Evolutionary conservation across 2,888 invertebrate genomes (phyloP), one percentile per base, ranked within the genome.

Genomic region (Pyrochroa serraticornis): DNA sequence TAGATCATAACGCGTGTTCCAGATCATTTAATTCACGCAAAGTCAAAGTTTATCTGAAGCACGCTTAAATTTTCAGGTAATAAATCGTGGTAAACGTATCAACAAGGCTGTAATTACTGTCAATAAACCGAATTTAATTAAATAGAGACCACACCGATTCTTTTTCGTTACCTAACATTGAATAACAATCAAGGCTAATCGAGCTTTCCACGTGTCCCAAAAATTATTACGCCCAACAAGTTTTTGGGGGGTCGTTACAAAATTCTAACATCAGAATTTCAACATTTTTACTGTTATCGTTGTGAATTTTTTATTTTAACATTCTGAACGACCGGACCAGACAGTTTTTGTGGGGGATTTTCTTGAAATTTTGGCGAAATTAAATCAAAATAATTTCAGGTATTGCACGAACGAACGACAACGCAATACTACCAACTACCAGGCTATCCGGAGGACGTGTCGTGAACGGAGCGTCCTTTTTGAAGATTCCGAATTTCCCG

Each of bases 401-500:
- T 83, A 82, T 68, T 82, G 83, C 77, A 81, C 83, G 32, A 76
- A 79, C 36, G 82, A 82, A 68, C 73, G 82, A 39, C 78, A 80
- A 34, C 75, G 79, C 47, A 70, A 71, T 45, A 72, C 75, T 36
- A 74, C 79, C 5, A 82, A 80, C 61, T 85, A 83, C 69, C 80
- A 81, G 46, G 83, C 83, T 9, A 78, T 84, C 39, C 80, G 81
- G 49, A 74, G 83, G 60, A 74, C 80, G 8, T 84, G 84, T 73
- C 75, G 85, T 59, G 84, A 86, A 68, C 70, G 82, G 50, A 85
- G 85, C 1, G 75, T 81, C 9, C 77, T 86, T 12, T 87, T 83
- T 77, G 86, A 85, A 73, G 88, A 88, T 77, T 78, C 82, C 0
- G 85, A 85, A 66, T 87, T 87, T 76, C 83, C 83, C 8, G 81